phyloP scores from a whole-genome alignment of 2,113 vertebrate genomes.

The Edolisoma coerulescens region DNA sequence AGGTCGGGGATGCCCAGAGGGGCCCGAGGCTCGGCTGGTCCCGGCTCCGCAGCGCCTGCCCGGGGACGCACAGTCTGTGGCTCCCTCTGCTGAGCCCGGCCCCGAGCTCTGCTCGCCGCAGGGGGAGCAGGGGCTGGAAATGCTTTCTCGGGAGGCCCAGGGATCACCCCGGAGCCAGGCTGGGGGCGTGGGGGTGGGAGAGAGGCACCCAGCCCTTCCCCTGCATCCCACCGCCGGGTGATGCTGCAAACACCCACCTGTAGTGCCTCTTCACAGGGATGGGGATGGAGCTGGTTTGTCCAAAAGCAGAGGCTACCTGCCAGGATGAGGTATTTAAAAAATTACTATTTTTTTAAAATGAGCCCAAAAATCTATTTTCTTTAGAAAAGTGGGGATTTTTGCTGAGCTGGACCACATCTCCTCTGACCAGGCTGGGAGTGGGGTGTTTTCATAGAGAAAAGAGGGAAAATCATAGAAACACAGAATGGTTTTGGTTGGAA shows the following conservation, averaged over 20 bases:
- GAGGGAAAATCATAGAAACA: background rate
- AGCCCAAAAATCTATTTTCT: background rate
- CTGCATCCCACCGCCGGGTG: background rate
- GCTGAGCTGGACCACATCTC: background rate
- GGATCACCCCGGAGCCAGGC: background rate
- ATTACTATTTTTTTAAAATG: background rate
- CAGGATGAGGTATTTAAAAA: background rate
- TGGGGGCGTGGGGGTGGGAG: rapidly evolving
- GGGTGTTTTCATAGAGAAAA: background rate
- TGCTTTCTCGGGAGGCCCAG: rapidly evolving
- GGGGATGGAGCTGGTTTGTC: background rate
- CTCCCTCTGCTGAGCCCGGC: slow-evolving; percentile 46
- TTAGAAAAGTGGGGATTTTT: background rate
- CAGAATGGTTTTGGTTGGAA: background rate
- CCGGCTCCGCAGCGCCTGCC: background rate
- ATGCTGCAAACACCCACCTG: rapidly evolving
- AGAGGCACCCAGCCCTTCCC: background rate
- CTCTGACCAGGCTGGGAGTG: background rate
- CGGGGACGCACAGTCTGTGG: background rate
- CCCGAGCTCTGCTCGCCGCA: background rate
- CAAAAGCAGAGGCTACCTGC: background rate
- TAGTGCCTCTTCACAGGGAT: rapidly evolving
- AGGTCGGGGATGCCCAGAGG: background rate
- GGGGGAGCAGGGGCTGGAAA: background rate
- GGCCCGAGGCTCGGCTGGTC: background rate